These are phyloP conservation scores for Chloropsis cyanopogon DNA, from an alignment of 2,113 vertebrate genomes.

Conservation along the genomic window DNA sequence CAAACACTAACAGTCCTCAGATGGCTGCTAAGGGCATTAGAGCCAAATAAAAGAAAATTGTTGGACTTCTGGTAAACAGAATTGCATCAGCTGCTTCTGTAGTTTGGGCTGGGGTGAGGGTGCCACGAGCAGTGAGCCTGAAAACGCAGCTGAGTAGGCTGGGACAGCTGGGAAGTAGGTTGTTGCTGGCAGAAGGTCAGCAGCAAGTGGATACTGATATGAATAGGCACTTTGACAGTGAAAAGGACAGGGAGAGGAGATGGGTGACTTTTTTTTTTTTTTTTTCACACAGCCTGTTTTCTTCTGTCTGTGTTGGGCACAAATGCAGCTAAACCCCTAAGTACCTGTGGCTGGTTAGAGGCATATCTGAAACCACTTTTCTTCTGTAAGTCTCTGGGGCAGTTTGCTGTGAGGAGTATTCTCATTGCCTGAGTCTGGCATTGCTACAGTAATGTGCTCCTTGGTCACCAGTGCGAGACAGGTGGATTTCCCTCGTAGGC, in stretches of 20 bases:
- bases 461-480: not conserved
- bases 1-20: not conserved
- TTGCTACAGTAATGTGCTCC: not conserved
- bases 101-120: not conserved
- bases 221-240: not conserved
- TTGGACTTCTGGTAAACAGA: not conserved
- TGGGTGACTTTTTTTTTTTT: not conserved
- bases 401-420: not conserved
- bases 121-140: not conserved
- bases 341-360: not conserved
- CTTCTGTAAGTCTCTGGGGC: not conserved
- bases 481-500: accelerated
- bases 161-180: not conserved
- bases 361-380: not conserved
- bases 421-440: not conserved
- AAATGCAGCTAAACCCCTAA: not conserved
- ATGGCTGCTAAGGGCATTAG: not conserved
- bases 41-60: not conserved
- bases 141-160: not conserved
- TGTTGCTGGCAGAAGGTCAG: not conserved
- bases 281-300: not conserved
- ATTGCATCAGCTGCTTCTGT: not conserved
- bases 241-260: not conserved
- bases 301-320: not conserved
- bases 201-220: not conserved